Conservation (phyloP, 92 coral and sea anemone genomes). For the Palythoa grandiflora region DNA sequence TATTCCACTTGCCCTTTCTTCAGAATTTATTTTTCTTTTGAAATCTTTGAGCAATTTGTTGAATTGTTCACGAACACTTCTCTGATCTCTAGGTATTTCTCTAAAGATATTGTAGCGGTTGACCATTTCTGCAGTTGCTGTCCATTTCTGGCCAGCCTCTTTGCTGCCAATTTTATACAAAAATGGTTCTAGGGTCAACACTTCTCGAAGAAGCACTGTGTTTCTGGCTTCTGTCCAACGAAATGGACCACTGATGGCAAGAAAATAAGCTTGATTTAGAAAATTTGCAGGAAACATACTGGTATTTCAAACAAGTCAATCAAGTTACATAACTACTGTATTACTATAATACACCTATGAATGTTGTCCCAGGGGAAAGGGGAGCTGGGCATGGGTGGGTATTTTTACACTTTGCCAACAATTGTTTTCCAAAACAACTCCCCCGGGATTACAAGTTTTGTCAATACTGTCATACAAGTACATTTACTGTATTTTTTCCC, state of each 20-base stretch:
- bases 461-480: conserved; percentile 30
- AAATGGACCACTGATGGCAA: conserved; percentile 68
- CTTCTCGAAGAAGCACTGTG: conserved; percentile 71
- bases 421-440: conserved; percentile 32
- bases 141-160: conserved; percentile 76
- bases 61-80: conserved; percentile 78
- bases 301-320: conserved; percentile 34
- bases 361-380: conserved; percentile 36
- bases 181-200: conserved; percentile 62
- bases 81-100: conserved; percentile 72
- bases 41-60: conserved; percentile 73
- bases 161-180: conserved; percentile 74
- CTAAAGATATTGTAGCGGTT: conserved; percentile 65
- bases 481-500: conserved; percentile 44
- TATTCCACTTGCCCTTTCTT: conserved; percentile 70
- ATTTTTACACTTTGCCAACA: conserved; percentile 30
- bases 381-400: conserved; percentile 46
- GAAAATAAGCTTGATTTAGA: conserved; percentile 38
- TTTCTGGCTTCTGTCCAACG: conserved; percentile 70
- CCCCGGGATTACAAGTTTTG: conserved; percentile 45
- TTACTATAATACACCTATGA: conserved; percentile 31
- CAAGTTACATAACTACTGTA: conserved; percentile 30
- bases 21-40: conserved; percentile 60
- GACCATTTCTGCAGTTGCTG: conserved; percentile 65
- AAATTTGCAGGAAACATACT: conserved; percentile 18